Conservation (phyloP, 2,888 invertebrate genomes). For the Heteromurus nitidus region DNA sequence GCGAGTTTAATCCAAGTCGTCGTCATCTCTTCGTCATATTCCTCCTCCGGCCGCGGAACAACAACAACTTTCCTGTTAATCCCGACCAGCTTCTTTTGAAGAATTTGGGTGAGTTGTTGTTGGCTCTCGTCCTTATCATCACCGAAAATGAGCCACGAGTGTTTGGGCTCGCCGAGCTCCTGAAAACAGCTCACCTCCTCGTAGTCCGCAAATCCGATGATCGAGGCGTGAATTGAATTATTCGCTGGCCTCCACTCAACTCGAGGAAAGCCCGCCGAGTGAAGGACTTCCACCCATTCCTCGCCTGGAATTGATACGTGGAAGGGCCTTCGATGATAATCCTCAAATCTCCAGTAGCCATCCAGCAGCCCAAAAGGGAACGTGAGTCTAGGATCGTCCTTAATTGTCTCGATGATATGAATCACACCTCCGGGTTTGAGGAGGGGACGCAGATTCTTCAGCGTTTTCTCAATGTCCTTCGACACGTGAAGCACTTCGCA, state of each 20-base stretch:
- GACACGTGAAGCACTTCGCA: slow-evolving; percentile 39
- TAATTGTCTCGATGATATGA: neutral
- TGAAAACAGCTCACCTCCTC: neutral
- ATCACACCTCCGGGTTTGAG: slow-evolving; percentile 9
- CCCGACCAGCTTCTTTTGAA: neutral
- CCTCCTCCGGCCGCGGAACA: neutral
- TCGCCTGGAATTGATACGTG: neutral
- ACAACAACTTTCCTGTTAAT: neutral
- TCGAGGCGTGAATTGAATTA: neutral
- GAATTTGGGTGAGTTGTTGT: neutral
- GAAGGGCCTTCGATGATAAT: neutral
- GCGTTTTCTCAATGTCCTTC: neutral
- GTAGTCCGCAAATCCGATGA: neutral
- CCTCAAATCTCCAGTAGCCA: slow-evolving; percentile 27
- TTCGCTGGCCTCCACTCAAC: neutral
- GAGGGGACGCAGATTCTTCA: neutral
- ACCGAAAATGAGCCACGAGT: neutral
- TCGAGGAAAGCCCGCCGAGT: neutral
- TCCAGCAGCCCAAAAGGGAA: slow-evolving; percentile 19
- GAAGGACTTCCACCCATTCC: neutral
- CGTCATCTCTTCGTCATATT: neutral
- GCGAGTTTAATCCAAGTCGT: neutral
- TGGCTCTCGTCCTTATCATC: neutral
- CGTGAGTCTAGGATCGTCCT: neutral
- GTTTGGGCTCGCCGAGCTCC: neutral